Evolutionary conservation across 2,797 vertebrate genomes (phyloP), one percentile per base, ranked within the genome.

Genomic region (Rhincodon typus): DNA sequence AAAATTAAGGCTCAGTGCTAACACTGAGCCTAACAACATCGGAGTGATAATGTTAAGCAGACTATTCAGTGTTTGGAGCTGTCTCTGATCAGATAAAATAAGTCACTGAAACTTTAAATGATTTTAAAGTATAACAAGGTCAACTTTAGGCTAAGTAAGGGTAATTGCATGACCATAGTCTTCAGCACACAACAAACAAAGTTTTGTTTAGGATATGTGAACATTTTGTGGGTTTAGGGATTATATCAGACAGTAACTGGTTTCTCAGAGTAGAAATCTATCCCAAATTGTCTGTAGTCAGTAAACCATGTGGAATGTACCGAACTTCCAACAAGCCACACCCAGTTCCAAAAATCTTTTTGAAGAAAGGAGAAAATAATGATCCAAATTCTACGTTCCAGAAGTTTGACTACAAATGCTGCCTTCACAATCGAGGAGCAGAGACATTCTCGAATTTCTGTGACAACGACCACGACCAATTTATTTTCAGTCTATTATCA

Each of bases 111-210:
- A 30, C 13, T n/a, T 72, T 72, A 50, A 77, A 77, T 57, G 46
- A 95, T 77, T 95, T 74, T 34, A 34, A 74, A 95, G 25, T n/a
- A 95, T 77, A 95, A 77, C 67, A 30, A 95, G 94, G 94, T 95
- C 42, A 94, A 53, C 4, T 94, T 74, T 19, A 15, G 69, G 42
- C 70, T 53, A 25, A 94, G 25, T 10, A 27, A 30, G 34, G 46
- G 19, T 94, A 34, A 27, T 74, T 53, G 46, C 34, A 72, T 34
- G 30, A 57, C 19, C 25, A 53, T 53, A n/a, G 15, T 70, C 46
- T 50, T 53, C 70, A 57, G 70, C 23, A 53, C 77, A 21, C 70
- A 93, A 57, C 67, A 27, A 7, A 46, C 2, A 3, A 50, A 42
- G 57, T 57, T 46, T 74, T 34, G 15, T 95, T 57, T 77, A 10